phyloP scores from a whole-genome alignment of 2,888 invertebrate genomes.

The Sceliomorpha sp. region DNA sequence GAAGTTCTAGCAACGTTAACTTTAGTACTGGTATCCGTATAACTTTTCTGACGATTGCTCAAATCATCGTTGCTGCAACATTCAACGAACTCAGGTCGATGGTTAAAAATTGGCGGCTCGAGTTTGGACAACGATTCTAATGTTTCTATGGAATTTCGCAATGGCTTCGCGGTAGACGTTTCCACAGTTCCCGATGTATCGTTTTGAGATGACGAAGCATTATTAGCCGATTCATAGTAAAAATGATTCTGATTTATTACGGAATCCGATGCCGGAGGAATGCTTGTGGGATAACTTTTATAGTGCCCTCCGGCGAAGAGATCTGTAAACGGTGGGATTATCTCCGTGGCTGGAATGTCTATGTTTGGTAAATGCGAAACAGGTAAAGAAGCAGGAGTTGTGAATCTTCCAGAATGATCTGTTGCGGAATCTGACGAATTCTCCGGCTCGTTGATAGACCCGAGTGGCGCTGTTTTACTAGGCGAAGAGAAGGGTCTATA shows the following conservation, averaged over 20 bases:
- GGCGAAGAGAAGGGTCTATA: slow-evolving; percentile 36
- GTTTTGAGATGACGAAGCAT: slow-evolving; percentile 17
- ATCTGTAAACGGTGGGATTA: slow-evolving; percentile 47
- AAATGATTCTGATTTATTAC: slow-evolving; percentile 11
- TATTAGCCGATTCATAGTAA: slow-evolving; percentile 22
- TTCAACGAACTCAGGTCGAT: slow-evolving; percentile 35
- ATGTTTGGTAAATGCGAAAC: slow-evolving; percentile 44
- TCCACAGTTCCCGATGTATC: too few relatives aligned
- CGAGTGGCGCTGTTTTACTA: slow-evolving; percentile 19
- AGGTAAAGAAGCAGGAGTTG: slow-evolving; percentile 40
- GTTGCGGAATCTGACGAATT: slow-evolving; percentile 11
- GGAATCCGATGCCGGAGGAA: not conserved
- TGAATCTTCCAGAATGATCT: slow-evolving; percentile 16
- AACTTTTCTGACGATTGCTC: not conserved
- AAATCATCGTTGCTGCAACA: not conserved
- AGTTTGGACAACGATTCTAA: slow-evolving; percentile 14
- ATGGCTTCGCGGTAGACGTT: slow-evolving; percentile 5
- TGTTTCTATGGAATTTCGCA: slow-evolving; percentile 4
- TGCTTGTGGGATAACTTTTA: slow-evolving; percentile 27
- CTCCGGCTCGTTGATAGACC: slow-evolving; percentile 5
- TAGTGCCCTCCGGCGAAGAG: slow-evolving; percentile 47
- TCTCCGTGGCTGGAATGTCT: slow-evolving; percentile 45
- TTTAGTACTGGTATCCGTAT: not conserved
- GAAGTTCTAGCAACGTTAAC: too few relatives aligned
- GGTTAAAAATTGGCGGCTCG: slow-evolving; percentile 45